Evolutionary conservation across 2,888 invertebrate species (phyloP).

Genomic region (Uropetala carovei): DNA sequence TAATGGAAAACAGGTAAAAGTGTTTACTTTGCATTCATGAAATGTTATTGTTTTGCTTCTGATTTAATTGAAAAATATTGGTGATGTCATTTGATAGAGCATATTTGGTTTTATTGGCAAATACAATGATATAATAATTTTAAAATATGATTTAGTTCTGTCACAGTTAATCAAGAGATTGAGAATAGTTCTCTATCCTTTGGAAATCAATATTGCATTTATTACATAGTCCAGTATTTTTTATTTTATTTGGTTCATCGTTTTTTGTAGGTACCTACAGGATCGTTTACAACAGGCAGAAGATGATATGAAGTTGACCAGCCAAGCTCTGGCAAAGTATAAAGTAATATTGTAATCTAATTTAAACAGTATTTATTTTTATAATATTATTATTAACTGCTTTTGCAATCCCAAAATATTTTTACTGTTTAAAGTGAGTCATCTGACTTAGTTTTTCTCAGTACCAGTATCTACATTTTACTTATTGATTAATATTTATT

Average conservation of each 20-base stretch:
- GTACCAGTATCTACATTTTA: no score
- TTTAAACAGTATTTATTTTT: constrained; percentile 68
- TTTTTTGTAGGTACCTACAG: constrained; percentile 80
- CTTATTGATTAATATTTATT: no score
- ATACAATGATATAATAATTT: neutral
- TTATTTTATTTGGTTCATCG: neutral
- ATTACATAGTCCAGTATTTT: no score
- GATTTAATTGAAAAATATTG: neutral
- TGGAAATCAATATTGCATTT: no score
- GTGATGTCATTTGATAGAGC: neutral
- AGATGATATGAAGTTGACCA: constrained; percentile 86
- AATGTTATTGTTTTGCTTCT: neutral
- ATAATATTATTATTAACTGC: neutral
- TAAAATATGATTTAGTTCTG: no score
- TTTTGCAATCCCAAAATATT: no score
- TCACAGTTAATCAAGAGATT: no score
- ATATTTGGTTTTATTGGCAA: neutral
- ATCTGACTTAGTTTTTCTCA: no score
- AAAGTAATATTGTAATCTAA: constrained; percentile 78
- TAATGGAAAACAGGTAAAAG: constrained; percentile 85
- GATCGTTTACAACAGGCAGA: constrained; percentile 87
- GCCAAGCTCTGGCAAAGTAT: constrained; percentile 85
- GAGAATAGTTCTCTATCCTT: no score
- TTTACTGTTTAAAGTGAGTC: no score
- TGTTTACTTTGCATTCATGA: constrained; percentile 27